phyloP scores from a whole-genome alignment of 1,140 invertebrate species.

The Bombus impatiens region DNA sequence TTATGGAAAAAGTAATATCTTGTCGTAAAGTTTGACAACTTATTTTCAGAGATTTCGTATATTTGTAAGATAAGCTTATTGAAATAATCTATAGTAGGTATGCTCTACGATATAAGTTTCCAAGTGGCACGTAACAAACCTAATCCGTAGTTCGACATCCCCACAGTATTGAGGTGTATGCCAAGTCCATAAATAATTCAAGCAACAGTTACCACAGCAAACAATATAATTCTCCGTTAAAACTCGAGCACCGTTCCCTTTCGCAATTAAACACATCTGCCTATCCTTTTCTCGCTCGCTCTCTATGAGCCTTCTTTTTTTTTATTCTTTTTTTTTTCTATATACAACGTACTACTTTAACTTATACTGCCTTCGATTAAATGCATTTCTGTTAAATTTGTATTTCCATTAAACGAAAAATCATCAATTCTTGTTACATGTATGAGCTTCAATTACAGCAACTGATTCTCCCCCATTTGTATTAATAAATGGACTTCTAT shows the following conservation, averaged over 20 bases:
- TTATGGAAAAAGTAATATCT: too few species aligned
- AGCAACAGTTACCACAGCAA: conserved; percentile 6
- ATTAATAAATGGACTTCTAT: too few species aligned
- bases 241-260: not conserved
- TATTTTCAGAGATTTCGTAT: too few species aligned
- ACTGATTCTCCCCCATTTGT: too few species aligned
- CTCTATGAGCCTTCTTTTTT: not conserved
- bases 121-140: not conserved
- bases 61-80: too few species aligned
- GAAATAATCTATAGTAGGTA: not conserved
- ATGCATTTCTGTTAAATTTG: too few species aligned
- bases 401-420: too few species aligned
- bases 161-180: not conserved
- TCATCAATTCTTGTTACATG: too few species aligned
- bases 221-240: not conserved
- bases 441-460: too few species aligned
- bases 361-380: not conserved
- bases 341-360: not conserved
- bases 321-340: not conserved
- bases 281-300: not conserved
- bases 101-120: not conserved
- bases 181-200: conserved; percentile 15
- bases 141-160: not conserved
- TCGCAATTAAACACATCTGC: not conserved
- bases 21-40: too few species aligned